phyloP scores from a whole-genome alignment of 2,113 vertebrate species.

The Tragelaphus scriptus region DNA sequence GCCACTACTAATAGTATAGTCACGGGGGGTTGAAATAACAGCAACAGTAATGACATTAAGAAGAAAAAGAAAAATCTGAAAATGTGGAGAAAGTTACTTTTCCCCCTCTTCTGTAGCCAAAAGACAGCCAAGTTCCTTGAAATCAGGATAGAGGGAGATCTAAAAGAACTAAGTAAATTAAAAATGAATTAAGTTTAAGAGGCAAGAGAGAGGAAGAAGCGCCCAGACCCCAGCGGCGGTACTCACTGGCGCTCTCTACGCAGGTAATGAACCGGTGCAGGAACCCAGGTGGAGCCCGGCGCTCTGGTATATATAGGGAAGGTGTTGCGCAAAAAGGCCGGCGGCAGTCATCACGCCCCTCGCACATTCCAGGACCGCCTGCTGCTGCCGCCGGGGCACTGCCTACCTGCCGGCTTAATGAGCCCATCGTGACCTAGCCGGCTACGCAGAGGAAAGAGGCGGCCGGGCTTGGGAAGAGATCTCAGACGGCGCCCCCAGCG shows the following conservation, averaged over 20 bases:
- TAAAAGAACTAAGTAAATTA: not conserved
- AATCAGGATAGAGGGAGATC: not conserved
- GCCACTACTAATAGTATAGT: not conserved
- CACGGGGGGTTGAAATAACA: not conserved
- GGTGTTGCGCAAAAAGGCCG: constrained; percentile 81
- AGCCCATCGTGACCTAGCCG: constrained; percentile 77
- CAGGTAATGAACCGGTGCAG: constrained; percentile 66
- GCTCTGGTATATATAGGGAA: constrained; percentile 80
- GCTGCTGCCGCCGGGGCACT: constrained; percentile 73
- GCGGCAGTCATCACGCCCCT: constrained; percentile 76
- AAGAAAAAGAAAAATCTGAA: not conserved
- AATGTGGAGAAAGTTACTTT: not conserved
- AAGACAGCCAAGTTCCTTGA: not conserved
- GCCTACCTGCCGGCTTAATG: constrained; percentile 80
- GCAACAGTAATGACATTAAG: not conserved
- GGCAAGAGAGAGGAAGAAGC: not conserved
- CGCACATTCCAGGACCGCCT: constrained; percentile 78
- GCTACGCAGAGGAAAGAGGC: not conserved
- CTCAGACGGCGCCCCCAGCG: not conserved
- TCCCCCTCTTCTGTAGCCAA: not conserved
- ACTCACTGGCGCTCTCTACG: constrained; percentile 77
- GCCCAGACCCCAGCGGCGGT: constrained; percentile 20
- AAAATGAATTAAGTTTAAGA: not conserved
- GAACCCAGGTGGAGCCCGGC: constrained; percentile 64
- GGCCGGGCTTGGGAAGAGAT: not conserved